Evolutionary conservation across 2,113 vertebrate species (phyloP), one percentile per base, ranked within the genome.

Genomic region (Todiramphus saurophagus): DNA sequence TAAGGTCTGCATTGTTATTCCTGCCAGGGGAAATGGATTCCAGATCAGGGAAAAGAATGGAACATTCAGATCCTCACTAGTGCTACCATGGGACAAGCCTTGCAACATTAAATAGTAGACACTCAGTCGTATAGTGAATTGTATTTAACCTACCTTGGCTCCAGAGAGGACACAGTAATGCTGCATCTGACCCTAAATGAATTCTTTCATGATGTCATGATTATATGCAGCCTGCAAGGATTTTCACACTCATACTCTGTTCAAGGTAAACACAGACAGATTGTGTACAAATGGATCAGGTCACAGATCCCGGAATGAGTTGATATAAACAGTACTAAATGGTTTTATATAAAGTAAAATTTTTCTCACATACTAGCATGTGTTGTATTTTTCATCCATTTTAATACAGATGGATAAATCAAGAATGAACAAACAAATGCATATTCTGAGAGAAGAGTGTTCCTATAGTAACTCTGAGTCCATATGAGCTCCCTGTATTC

Each of bases 191-290:
- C 48, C 48, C 50, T 62, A 58, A 87, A 94, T n/a, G 70, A 90
- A 76, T 59, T 59, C 23, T 62, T 14, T 25, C 13, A 16, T 83
- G 70, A 90, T 83, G 31, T 74, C 70, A 88, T 19, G 50, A 75
- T 11, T 66, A 59, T 20, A 67, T 30, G 37, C 63, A 90, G 59
- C 37, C 50, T 86, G 16, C 50, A 85, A 89, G 63, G 83, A 30
- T 17, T 67, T 77, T 93, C 84, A 62, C 37, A 55, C 44, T 90
- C 8, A 0, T 16, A 19, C 28, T 1, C 6, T 17, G 30, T 74
- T 92, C 90, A 95, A 88, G 16, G 23, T 89, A 95, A 95, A 86
- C 31, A 91, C 28, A 66, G 30, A 93, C 64, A 18, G 55, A 21
- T 43, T 81, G 30, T 72, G 44, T 75, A 86, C 79, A 88, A 93